Evolutionary conservation across 1,140 invertebrate species (phyloP).

Genomic region (Bombus huntii): DNA sequence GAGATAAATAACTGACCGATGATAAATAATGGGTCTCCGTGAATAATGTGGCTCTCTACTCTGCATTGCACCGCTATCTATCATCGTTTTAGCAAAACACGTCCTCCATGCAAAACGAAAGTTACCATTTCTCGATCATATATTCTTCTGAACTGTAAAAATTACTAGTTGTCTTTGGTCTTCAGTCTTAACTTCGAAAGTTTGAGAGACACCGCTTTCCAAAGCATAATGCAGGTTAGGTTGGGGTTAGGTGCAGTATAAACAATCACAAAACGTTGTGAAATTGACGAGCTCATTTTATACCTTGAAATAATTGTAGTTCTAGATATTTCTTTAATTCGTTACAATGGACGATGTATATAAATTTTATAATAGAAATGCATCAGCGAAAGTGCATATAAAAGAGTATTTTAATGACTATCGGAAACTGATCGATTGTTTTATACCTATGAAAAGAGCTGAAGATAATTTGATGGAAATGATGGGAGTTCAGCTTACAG

Average conservation of each 20-base stretch:
- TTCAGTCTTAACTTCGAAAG: too few species aligned
- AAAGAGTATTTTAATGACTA: constrained; percentile 63
- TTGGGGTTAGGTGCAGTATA: neutral
- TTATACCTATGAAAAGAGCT: neutral
- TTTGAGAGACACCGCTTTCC: neutral
- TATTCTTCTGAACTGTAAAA: neutral
- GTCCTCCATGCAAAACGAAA: neutral
- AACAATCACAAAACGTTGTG: neutral
- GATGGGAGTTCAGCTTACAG: constrained; percentile 51
- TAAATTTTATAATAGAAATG: constrained; percentile 44
- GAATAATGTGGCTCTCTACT: neutral
- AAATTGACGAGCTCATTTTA: neutral
- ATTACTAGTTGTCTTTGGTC: too few species aligned
- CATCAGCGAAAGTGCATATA: constrained; percentile 52
- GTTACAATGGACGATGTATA: constrained; percentile 56
- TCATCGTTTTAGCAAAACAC: neutral
- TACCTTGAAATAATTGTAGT: neutral
- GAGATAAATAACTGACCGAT: neutral
- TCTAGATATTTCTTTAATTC: neutral
- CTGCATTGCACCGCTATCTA: neutral
- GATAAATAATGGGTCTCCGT: neutral
- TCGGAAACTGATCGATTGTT: constrained; percentile 2
- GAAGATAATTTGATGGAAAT: constrained; percentile 35
- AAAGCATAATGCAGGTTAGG: too few species aligned
- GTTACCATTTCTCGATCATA: neutral